Conservation (phyloP, 2,888 invertebrate species). For the Microplitis deprimator region DNA sequence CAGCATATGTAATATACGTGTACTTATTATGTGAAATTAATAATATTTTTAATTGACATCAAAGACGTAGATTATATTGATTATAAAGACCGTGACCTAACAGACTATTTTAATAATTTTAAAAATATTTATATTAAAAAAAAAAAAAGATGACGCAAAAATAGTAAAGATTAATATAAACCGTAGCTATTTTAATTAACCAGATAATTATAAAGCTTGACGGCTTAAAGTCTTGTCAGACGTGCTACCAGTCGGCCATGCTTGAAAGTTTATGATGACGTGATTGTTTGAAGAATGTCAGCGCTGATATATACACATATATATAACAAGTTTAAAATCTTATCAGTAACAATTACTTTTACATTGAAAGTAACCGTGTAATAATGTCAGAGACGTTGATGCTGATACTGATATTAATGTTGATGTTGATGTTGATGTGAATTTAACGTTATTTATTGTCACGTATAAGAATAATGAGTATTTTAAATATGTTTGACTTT, state of each 20-base stretch:
- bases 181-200: neutral
- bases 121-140: neutral
- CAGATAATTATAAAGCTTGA: neutral
- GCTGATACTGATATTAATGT: no score
- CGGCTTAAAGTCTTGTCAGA: no score
- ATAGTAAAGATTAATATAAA: no score
- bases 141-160: neutral
- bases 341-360: no score
- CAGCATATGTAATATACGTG: neutral
- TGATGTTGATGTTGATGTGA: neutral
- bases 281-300: neutral
- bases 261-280: neutral
- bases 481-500: conserved; percentile 56
- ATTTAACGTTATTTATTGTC: neutral
- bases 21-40: neutral
- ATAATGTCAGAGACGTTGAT: no score
- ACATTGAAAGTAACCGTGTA: no score
- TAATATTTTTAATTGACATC: neutral
- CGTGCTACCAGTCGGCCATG: neutral
- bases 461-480: conserved; percentile 1
- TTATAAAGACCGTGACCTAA: neutral
- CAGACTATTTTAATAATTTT: neutral
- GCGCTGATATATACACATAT: neutral
- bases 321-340: no score
- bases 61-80: neutral